Percentiles rank a stretch among this genome's conserved stretches.
Conservation (phyloP, 2,113 vertebrate species). For the Myotis brandtii region DNA sequence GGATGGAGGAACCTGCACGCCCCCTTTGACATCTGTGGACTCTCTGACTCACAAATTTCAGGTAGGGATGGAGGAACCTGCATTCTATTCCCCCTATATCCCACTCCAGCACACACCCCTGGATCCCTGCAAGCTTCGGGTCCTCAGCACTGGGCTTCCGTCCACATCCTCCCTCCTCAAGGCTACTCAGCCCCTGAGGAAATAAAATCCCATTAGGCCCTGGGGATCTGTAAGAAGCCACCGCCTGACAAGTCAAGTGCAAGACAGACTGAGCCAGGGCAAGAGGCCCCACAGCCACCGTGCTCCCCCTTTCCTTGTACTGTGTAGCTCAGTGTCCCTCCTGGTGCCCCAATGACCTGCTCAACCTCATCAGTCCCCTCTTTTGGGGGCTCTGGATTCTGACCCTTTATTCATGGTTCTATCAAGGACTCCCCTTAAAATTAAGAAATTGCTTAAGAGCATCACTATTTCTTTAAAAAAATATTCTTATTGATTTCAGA, state of each 20-base stretch:
- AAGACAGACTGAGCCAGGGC: neutral
- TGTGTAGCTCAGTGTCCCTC: accelerated
- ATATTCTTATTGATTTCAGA: too few species aligned
- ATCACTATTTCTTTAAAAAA: neutral
- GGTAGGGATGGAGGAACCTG: neutral
- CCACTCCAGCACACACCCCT: neutral
- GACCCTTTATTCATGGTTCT: neutral
- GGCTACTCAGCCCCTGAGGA: neutral
- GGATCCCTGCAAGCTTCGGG: too few species aligned
- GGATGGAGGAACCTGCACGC: too few species aligned
- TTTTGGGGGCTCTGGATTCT: neutral
- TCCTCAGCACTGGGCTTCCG: neutral
- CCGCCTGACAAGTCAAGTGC: neutral
- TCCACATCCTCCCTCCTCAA: neutral
- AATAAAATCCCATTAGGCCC: neutral
- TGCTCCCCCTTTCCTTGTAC: neutral
- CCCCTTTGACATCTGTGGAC: neutral
- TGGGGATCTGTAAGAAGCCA: neutral
- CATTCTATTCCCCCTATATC: accelerated
- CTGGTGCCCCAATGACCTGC: too few species aligned
- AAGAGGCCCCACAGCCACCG: neutral
- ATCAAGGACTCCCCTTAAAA: neutral
- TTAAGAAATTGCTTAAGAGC: neutral
- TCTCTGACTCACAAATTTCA: neutral
- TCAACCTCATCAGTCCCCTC: neutral